Evolutionary conservation across 2,888 invertebrate species (phyloP), one percentile per base, ranked within the genome.

Genomic region (Callinectes sapidus): DNA sequence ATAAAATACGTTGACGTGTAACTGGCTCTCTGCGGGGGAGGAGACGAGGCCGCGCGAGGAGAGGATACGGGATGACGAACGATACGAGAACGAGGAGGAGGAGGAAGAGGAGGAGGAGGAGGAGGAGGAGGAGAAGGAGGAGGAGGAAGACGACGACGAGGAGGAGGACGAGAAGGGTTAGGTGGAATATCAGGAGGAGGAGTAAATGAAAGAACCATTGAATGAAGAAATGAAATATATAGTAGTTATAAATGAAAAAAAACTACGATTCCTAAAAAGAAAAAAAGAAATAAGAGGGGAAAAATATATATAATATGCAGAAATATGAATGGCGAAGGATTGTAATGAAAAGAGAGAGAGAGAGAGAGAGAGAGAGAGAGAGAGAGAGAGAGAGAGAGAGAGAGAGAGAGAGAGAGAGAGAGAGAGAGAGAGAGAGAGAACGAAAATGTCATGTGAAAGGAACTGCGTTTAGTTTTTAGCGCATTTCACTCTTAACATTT

Each of bases 1-100:
- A 92, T 92, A 92, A 92, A 89, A 89, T 90, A 85, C 89, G 39
- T 61, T 87, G 87, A 91, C 87, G 85, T 35, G 39, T n/a, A 28
- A 71, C 87, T 87, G 86, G 42, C 87, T 87, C 87, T n/a, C 91
- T 48, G 71, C 71, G 71, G 87, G 87, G 71, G 91, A 55, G 85
- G 55, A 35, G 42, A 81, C 81, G 48, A 61, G 18, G 42, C 42
- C 42, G n/a, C 39, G 71, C 13, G 89, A 39, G 89, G 48, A 16
- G 6, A 35, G 61, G 89, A 48, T 88, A 18, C 35, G 71, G 66
- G 13, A 89, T n/a, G 28, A 54, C 13, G 81, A 55, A 42, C 23
- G 35, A 18, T 16, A 18, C 42, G 35, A 71, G 35, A 18, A n/a
- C 39, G 42, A 35, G 71, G 71, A 55, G 28, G 32, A 39, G 35